Conservation (phyloP, 2,888 invertebrate genomes). For the Aphodius granarius region DNA sequence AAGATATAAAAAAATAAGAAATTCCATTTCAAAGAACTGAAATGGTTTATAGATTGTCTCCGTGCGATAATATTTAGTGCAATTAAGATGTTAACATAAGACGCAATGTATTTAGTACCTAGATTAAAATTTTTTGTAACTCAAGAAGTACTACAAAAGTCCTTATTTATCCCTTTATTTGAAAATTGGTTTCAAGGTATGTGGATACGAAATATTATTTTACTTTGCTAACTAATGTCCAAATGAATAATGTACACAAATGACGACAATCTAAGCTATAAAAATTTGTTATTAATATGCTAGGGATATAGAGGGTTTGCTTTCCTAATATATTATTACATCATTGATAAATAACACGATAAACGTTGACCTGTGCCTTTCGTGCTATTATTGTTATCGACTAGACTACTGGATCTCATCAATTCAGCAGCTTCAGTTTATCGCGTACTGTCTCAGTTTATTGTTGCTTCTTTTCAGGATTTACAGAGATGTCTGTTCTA, state of each 20-base stretch:
- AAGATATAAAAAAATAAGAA: too few species aligned
- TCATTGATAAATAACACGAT: conserved; percentile 7
- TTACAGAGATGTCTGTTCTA: conserved; percentile 26
- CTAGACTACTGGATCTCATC: not conserved
- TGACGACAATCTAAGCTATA: not conserved
- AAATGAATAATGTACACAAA: not conserved
- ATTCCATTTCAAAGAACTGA: too few species aligned
- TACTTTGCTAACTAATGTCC: not conserved
- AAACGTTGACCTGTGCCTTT: conserved; percentile 11
- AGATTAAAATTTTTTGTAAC: not conserved
- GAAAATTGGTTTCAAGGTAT: not conserved
- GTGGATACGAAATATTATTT: not conserved
- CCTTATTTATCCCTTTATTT: not conserved
- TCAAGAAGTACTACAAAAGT: not conserved
- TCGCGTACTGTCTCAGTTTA: not conserved
- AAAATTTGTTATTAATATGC: not conserved
- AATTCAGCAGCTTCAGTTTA: not conserved
- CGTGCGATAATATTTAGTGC: not conserved
- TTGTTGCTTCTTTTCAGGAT: conserved; percentile 16
- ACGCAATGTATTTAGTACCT: not conserved
- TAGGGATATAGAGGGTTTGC: not conserved
- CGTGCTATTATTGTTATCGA: not conserved
- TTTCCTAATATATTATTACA: not conserved
- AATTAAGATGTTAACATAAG: not conserved
- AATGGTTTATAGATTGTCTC: too few species aligned